Conservation (phyloP, 1,140 invertebrate species). For the Radopholus similis region DNA sequence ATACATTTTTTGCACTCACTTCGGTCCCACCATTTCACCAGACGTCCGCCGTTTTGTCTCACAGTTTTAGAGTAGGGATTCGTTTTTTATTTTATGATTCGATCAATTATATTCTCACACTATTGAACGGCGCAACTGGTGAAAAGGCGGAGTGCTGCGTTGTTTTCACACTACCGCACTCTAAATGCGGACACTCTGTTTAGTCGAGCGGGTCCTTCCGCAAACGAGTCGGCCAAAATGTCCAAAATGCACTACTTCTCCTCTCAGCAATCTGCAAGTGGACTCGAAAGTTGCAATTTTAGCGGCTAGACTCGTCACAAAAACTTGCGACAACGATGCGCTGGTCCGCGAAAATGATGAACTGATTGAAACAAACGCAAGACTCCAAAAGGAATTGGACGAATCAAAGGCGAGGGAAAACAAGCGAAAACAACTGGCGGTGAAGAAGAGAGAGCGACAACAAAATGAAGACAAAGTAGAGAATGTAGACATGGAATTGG, state of each 20-base stretch:
- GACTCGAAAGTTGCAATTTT: constrained; percentile 51
- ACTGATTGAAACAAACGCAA: constrained; percentile 47
- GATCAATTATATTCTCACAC: too few species aligned
- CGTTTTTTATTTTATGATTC: neutral
- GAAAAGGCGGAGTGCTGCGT: too few species aligned
- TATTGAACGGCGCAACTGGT: too few species aligned
- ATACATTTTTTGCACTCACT: too few species aligned
- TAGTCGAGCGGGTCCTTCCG: neutral
- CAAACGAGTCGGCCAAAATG: neutral
- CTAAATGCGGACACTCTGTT: neutral
- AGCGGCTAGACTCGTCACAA: constrained; percentile 44
- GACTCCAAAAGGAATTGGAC: constrained; percentile 32
- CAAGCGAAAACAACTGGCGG: neutral
- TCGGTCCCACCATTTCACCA: too few species aligned
- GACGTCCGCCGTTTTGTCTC: too few species aligned
- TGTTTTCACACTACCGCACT: neutral
- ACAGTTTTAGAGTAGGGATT: neutral
- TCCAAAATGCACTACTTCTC: too few species aligned
- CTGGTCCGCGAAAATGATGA: constrained; percentile 51
- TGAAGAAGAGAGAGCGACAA: neutral
- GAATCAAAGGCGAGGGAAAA: neutral
- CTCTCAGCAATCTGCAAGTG: constrained; percentile 18
- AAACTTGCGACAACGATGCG: constrained; percentile 45
- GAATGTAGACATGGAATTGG: neutral
- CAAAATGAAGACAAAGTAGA: neutral